A percentile compares a stretch with the other conserved stretches of the same genome.
phyloP scores from a whole-genome alignment of 2,113 vertebrate species.

The Hylia prasina region DNA sequence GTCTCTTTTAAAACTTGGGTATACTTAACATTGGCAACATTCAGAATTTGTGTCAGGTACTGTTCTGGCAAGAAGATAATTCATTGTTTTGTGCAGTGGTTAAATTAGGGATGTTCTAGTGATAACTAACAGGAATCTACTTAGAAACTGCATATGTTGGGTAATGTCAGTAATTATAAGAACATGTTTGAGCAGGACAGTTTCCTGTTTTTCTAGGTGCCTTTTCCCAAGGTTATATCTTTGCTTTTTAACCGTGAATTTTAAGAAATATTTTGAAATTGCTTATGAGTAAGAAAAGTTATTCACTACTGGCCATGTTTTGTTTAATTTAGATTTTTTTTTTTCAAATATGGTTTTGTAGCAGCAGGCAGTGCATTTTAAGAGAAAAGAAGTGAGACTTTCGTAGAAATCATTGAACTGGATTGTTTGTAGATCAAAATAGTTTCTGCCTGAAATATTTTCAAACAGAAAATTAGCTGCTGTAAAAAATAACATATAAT shows the following conservation, averaged over 20 bases:
- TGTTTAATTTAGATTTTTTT: neutral
- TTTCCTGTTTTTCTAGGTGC: neutral
- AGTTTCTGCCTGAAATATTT: neutral
- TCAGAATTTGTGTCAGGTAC: neutral
- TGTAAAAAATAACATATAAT: neutral
- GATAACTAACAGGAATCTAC: neutral
- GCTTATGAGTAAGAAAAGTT: neutral
- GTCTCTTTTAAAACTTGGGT: neutral
- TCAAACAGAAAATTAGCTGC: neutral
- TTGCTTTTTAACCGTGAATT: neutral
- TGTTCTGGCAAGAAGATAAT: neutral
- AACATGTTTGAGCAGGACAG: neutral
- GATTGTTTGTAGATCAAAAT: neutral
- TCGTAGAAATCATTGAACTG: neutral
- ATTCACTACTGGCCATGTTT: neutral
- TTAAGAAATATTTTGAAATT: neutral
- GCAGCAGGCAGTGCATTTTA: neutral
- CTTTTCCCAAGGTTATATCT: neutral
- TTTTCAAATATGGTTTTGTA: neutral
- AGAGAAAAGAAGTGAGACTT: neutral
- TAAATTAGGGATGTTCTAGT: neutral
- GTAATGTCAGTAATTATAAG: neutral
- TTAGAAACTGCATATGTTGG: neutral
- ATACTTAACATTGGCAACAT: neutral
- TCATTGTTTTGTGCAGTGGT: neutral